Evolutionary conservation across 2,888 invertebrate species (phyloP), one percentile per base, ranked within the genome.

Genomic region (Amblyjoppa fuscipennis): DNA sequence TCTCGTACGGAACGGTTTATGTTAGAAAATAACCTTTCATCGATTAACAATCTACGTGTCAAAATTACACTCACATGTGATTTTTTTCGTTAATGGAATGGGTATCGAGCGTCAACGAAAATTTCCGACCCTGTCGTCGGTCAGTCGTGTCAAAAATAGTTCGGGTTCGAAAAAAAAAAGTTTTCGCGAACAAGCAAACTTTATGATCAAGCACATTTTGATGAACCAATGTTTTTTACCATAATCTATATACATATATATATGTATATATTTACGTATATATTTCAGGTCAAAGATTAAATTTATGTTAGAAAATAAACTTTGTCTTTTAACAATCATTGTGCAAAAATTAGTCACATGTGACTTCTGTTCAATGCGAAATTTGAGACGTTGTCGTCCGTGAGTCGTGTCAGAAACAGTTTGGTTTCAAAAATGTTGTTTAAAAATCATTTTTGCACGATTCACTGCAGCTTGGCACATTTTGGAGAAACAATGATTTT

Each of bases 41-140:
- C 49, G 51, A n/a, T 66, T 11, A 34, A 75, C 6, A 6, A 66
- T 38, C 13, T 34, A 38, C 25, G 51, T 34, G 66, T 76, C 75
- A 51, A 59, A 64, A n/a, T 38, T 25, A 13, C 74, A 28, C 74
- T 74, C 51, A 66, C 66, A 76, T 66, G 66, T 51, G 66, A 76
- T n/a, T 49, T 38, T 64, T 64, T 16, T 45, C 13, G 34, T 25
- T 34, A 28, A 49, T 13, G 16, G 28, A 25, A 28, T 28, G 13
- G 59, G 45, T 28, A 28, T 28, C 59, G 28, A 59, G 59, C 59
- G 59, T 59, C 59, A 28, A 28, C 25, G 28, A 59, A 59, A 28
- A 13, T 11, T 59, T 59, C 59, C 4, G 4, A 11, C 25, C 5
- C 13, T 28, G 28, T 59, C 25, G 59, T 59, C 59, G 13, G 28